phyloP scores from a whole-genome alignment of 2,113 vertebrate species.

The Cinclus mexicanus region DNA sequence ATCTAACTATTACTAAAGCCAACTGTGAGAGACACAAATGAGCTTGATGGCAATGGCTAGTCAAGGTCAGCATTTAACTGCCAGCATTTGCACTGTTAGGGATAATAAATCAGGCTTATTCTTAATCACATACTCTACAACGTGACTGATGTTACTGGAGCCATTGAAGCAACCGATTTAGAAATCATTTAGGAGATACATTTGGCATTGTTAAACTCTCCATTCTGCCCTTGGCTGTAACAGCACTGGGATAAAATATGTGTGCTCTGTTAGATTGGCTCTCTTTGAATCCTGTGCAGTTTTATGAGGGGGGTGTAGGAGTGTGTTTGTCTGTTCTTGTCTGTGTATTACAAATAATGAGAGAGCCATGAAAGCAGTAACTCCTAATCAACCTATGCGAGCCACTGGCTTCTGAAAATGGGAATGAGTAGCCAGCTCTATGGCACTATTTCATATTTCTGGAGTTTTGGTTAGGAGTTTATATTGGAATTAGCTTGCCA shows the following conservation, averaged over 20 bases:
- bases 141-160: neutral
- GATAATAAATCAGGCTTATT: constrained; percentile 44
- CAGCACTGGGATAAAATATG: neutral
- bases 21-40: constrained; percentile 33
- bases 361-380: neutral
- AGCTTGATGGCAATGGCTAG: constrained; percentile 28
- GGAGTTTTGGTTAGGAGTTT: neutral
- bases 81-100: constrained; percentile 20
- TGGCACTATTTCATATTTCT: neutral
- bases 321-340: neutral
- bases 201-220: constrained; percentile 5
- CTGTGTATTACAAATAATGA: neutral
- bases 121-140: constrained; percentile 16
- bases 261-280: neutral
- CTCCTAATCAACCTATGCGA: neutral
- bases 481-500: neutral
- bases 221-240: neutral
- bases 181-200: neutral
- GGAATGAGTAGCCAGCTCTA: neutral
- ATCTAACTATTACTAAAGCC: constrained; percentile 3
- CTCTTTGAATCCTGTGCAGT: neutral
- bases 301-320: neutral
- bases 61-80: constrained; percentile 55
- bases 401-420: neutral
- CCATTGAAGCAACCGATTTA: constrained; percentile 7